Conservation (phyloP, 1,140 invertebrate genomes). For the Aphidius ervi region DNA sequence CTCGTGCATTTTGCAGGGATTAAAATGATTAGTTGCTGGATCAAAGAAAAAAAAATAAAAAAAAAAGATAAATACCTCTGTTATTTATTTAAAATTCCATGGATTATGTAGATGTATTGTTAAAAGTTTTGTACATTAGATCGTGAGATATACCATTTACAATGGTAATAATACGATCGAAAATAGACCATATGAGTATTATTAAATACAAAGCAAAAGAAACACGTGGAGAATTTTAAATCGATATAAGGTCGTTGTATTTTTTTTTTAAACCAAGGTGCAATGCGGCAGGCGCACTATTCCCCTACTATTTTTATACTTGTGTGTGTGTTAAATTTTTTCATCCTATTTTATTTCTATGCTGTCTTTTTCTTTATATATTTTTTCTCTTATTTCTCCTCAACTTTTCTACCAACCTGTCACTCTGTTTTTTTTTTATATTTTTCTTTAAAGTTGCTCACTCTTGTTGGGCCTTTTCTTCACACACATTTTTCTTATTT, state of each 20-base stretch:
- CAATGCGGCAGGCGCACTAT: constrained; percentile 34
- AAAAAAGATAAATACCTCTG: no score
- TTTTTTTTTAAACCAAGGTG: constrained; percentile 30
- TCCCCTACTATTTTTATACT: constrained; percentile 11
- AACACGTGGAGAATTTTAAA: constrained; percentile 37
- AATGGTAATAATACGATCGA: constrained; percentile 28
- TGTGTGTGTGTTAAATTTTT: background rate
- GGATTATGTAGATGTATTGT: no score
- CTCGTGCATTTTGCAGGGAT: no score
- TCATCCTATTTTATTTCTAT: constrained; percentile 12
- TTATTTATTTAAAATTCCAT: no score
- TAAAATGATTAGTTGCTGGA: no score
- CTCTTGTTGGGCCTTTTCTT: background rate
- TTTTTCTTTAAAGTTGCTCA: constrained; percentile 1
- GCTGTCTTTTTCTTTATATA: constrained; percentile 20
- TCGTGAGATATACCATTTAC: background rate
- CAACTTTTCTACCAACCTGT: constrained; percentile 8
- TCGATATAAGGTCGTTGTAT: constrained; percentile 34
- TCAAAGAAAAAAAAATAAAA: no score
- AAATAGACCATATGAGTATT: constrained; percentile 27
- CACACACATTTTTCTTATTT: no score
- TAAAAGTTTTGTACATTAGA: no score
- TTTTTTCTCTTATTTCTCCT: constrained; percentile 17
- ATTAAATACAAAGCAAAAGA: constrained; percentile 22
- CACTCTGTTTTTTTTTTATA: background rate